phyloP scores from a whole-genome alignment of 2,888 invertebrate species.

The Gari tellinella region DNA sequence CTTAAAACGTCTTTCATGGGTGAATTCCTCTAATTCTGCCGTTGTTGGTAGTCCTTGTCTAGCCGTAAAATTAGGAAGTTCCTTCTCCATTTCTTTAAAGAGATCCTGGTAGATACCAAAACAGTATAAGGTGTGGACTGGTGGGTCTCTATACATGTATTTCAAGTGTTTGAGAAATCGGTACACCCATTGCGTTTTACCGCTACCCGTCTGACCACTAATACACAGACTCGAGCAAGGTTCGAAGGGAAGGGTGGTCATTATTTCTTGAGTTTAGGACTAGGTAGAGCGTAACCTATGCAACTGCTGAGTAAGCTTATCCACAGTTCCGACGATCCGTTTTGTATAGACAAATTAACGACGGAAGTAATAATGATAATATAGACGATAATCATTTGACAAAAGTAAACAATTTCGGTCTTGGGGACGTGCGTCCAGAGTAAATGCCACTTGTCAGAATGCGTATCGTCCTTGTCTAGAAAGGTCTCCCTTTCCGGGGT shows the following conservation, averaged over 20 bases:
- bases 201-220: conserved; percentile 41
- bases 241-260: conserved; percentile 34
- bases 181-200: conserved; percentile 49
- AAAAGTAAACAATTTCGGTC: conserved; percentile 55
- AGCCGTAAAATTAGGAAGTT: conserved; percentile 24
- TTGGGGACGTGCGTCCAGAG: conserved; percentile 38
- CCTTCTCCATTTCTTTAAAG: conserved; percentile 35
- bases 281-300: conserved; percentile 30
- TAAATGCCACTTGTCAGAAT: conserved; percentile 39
- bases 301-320: conserved; percentile 39
- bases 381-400: conserved; percentile 50
- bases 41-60: conserved; percentile 19
- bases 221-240: conserved; percentile 51
- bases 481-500: conserved; percentile 22
- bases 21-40: conserved; percentile 33
- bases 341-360: conserved; percentile 41
- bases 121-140: conserved; percentile 34
- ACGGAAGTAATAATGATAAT: conserved; percentile 45
- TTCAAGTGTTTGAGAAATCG: conserved; percentile 24
- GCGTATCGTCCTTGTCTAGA: conserved; percentile 9
- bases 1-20: conserved; percentile 13
- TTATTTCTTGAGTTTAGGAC: conserved; percentile 40
- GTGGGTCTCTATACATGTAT: conserved; percentile 45
- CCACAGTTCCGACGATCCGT: conserved; percentile 32
- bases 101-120: conserved; percentile 37